Conservation (phyloP, 2,113 vertebrate species). For the Heteronetta atricapilla region DNA sequence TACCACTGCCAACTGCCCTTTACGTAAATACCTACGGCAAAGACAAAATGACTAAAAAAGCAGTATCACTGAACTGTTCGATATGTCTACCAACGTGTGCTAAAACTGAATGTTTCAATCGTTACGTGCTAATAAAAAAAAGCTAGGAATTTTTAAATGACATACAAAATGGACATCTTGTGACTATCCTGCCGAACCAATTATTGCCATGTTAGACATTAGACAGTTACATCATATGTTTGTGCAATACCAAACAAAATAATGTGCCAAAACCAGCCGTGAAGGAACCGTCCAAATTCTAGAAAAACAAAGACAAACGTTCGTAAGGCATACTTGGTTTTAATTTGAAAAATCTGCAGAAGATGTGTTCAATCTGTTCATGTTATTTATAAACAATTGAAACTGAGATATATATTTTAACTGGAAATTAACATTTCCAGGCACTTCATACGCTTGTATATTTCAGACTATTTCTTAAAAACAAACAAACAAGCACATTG, state of each 20-base stretch:
- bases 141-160: not conserved
- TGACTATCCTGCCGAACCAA: not conserved
- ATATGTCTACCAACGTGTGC: not conserved
- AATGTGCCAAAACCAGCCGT: not conserved
- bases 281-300: not conserved
- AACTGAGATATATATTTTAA: not conserved
- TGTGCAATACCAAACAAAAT: not conserved
- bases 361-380: not conserved
- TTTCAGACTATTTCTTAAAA: not conserved
- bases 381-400: not conserved
- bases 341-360: constrained; percentile 21
- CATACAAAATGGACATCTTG: not conserved
- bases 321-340: not conserved
- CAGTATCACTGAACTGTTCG: not conserved
- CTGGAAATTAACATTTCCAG: not conserved
- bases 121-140: not conserved
- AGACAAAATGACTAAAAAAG: not conserved
- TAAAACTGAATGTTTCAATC: not conserved
- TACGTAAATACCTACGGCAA: not conserved
- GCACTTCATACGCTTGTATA: not conserved
- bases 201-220: not conserved
- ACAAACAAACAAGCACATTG: not conserved
- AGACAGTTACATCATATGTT: not conserved
- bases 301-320: constrained; percentile 15
- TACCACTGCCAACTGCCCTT: not conserved